Evolutionary conservation across 2,113 vertebrate genomes (phyloP).

Genomic region (Hoplias malabaricus): DNA sequence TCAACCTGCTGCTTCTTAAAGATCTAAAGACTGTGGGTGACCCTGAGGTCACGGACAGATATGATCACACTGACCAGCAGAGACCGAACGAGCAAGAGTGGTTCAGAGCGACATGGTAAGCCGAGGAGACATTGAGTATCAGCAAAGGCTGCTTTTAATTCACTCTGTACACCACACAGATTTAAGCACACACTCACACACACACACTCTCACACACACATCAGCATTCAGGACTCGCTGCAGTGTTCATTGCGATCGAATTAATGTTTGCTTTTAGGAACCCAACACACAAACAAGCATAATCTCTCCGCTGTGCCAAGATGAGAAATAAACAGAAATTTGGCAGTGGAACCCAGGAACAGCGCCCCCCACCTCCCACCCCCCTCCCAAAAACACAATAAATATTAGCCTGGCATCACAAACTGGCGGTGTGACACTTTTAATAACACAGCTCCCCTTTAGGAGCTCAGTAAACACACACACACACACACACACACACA

Average conservation of each 20-base stretch:
- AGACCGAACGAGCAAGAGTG: not conserved
- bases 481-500: conserved; percentile 14
- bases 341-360: conserved; percentile 30
- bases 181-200: not conserved
- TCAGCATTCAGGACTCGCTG: not conserved
- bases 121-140: not conserved
- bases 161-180: not conserved
- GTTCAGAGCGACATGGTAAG: not conserved
- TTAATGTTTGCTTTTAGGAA: conserved; percentile 37
- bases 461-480: conserved; percentile 11
- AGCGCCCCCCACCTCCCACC: not conserved
- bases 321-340: conserved; percentile 36
- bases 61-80: not conserved
- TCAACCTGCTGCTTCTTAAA: not conserved
- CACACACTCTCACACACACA: not conserved
- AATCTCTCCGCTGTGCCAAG: conserved; percentile 31
- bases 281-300: conserved; percentile 35
- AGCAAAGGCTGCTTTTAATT: not conserved
- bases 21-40: not conserved
- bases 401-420: conserved; percentile 35
- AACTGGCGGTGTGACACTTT: conserved; percentile 40
- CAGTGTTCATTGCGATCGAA: conserved; percentile 28
- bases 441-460: conserved; percentile 20
- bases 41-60: not conserved
- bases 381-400: conserved; percentile 8